phyloP scores from a whole-genome alignment of 2,797 vertebrate genomes.

The Gallinago stenura region DNA sequence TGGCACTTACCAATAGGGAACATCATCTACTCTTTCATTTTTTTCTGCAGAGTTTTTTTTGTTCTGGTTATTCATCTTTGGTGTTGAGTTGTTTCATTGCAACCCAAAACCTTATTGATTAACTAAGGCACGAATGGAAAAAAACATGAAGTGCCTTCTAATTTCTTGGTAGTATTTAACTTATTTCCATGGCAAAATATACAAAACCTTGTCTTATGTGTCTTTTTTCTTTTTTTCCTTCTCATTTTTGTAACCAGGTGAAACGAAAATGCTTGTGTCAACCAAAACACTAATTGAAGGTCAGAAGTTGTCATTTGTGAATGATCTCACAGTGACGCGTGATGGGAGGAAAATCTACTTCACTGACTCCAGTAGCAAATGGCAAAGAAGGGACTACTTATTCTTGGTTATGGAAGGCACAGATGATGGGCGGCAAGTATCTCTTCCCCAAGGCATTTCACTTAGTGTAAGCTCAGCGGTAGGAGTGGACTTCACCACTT shows the following conservation, averaged over 20 bases:
- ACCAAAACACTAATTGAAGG: constrained; percentile 85
- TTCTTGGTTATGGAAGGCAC: constrained; percentile 93
- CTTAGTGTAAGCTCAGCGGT: neutral
- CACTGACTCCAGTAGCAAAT: constrained; percentile 95
- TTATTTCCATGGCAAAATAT: neutral
- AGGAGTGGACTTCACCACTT: neutral
- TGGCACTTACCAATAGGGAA: neutral
- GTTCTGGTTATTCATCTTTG: neutral
- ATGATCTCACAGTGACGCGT: constrained; percentile 89
- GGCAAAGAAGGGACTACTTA: constrained; percentile 91
- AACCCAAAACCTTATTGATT: neutral
- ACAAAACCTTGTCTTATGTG: neutral
- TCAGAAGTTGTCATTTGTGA: constrained; percentile 90
- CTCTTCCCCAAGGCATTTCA: neutral
- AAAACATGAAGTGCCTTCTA: neutral
- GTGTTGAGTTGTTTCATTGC: neutral
- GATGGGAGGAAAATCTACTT: constrained; percentile 95
- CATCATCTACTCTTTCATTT: neutral
- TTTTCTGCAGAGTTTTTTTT: neutral
- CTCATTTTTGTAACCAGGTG: constrained; percentile 79
- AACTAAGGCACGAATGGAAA: neutral
- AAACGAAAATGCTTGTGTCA: constrained; percentile 82
- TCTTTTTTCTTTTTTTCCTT: no score
- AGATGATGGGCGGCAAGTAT: constrained; percentile 90
- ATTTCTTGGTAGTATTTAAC: neutral